Base-by-base conservation (phyloP, 2,797 vertebrate genomes). In the Lycodopsis pacificus region DNA sequence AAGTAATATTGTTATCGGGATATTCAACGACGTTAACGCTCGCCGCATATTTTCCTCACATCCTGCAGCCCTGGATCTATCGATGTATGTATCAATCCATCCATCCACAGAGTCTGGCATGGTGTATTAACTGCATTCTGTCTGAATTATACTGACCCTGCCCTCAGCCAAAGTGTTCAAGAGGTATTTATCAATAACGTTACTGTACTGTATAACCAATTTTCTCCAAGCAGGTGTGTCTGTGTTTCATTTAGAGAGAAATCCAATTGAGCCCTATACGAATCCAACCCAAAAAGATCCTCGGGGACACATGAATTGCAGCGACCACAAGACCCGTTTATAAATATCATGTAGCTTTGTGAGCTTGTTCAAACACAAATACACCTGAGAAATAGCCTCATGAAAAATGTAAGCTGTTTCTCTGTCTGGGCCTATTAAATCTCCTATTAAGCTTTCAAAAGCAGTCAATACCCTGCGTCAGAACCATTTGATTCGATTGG, bases 321-420 rank as follows among this genome's bases (percentile, higher is more conserved):
- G 81, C 46, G 19, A 73, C 44, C 57, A 44, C 70, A 79, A 73
- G 65, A 80, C 67, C 63, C 54, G 65, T 84, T 83, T 81, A 80
- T 83, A 90, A 86, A 86, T 84, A 84, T 81, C 76, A 65, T 40
- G 73, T 65, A 34, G 70, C 62, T 86, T 88, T 87, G 83, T 89
- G 84, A 79, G 74, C 65, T 65, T 76, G 81, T 91, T 84, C 77
- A 83, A 83, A 86, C 78, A 79, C 71, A 82, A 73, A 81, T 59
- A 63, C 85, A 65, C 32, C 27, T 13, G 86, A 91, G 88, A 83
- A 88, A 89, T n/a, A 49, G 79, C 66, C 61, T 76, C 79, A 83
- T 89, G 88, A 91, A 93, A 93, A 91, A 91, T 86, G 77, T 80
- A 90, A 73, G 58, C 69, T 61, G 77, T 84, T 83, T 62, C 64